Percentiles rank a stretch among this genome's conserved stretches.
Evolutionary conservation across 2,797 vertebrate genomes (phyloP).

Genomic region (Microctenopoma lineatum): DNA sequence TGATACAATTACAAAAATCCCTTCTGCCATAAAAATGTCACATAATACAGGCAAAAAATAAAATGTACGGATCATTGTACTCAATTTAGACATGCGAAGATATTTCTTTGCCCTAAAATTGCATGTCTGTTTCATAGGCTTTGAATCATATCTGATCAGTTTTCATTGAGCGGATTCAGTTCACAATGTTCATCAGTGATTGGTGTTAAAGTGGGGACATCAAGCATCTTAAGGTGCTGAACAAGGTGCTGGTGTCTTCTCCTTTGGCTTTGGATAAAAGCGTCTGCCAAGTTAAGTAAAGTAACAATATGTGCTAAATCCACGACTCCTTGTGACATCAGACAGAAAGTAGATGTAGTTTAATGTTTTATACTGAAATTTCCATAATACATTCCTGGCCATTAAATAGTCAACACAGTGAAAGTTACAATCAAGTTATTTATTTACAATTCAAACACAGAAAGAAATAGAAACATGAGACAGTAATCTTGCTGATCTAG

Average conservation of each 20-base stretch:
- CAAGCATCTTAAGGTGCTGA: background rate
- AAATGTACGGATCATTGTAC: no score
- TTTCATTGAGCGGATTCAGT: background rate
- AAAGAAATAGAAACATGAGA: slow-evolving; percentile 86
- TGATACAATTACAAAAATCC: background rate
- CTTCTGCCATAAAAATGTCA: background rate
- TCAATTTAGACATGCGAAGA: background rate
- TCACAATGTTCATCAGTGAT: background rate
- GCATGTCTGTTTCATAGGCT: background rate
- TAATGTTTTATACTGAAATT: background rate
- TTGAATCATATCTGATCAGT: background rate
- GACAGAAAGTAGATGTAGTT: background rate
- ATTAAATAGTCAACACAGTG: background rate
- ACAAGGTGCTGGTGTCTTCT: no score
- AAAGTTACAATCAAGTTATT: slow-evolving; percentile 87
- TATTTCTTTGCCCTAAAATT: no score
- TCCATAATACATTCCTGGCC: background rate
- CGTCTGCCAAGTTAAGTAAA: no score
- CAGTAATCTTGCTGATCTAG: slow-evolving; percentile 74
- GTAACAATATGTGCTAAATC: no score
- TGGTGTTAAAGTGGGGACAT: no score
- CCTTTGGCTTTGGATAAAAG: no score
- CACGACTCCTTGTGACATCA: no score
- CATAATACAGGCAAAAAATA: background rate
- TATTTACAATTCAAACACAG: slow-evolving; percentile 96